Evolutionary conservation across 1,140 invertebrate species (phyloP).

Genomic region (Eriosoma lanigerum): DNA sequence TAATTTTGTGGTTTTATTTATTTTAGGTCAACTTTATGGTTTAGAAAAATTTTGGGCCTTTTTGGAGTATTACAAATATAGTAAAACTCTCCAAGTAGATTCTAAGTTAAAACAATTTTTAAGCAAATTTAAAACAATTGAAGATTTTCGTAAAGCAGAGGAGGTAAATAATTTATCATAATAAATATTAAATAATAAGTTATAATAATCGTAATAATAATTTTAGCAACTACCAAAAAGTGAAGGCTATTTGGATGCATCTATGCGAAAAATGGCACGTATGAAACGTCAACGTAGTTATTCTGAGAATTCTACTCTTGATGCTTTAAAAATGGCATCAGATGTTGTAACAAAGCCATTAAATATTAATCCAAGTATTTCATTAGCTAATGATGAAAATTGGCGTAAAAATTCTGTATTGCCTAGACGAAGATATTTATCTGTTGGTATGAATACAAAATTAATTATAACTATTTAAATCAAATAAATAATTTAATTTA

Average conservation of each 20-base stretch:
- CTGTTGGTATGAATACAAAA: constrained; percentile 29
- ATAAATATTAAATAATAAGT: too few relatives aligned
- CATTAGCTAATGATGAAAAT: not conserved
- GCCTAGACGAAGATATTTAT: constrained; percentile 46
- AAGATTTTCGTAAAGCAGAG: constrained; percentile 83
- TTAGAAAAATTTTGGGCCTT: constrained; percentile 99
- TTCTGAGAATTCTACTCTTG: constrained; percentile 45
- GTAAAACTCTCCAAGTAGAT: constrained; percentile 76
- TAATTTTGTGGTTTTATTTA: constrained; percentile 52
- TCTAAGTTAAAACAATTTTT: constrained; percentile 78
- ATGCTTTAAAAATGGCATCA: constrained; percentile 14
- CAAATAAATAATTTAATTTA: not conserved
- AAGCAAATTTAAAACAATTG: constrained; percentile 87
- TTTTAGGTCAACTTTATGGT: constrained; percentile 92
- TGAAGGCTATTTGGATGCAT: constrained; percentile 43
- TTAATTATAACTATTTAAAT: constrained; percentile 20
- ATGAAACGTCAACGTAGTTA: constrained; percentile 47
- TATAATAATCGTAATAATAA: not conserved
- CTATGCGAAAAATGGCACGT: constrained; percentile 48
- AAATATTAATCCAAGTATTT: not conserved
- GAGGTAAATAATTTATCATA: constrained; percentile 63
- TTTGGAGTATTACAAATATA: constrained; percentile 88
- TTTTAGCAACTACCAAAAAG: constrained; percentile 48
- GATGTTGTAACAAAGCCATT: not conserved
- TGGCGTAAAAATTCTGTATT: constrained; percentile 40